Base-by-base conservation (phyloP, 2,888 invertebrate species). In the Horisme vitalbata region DNA sequence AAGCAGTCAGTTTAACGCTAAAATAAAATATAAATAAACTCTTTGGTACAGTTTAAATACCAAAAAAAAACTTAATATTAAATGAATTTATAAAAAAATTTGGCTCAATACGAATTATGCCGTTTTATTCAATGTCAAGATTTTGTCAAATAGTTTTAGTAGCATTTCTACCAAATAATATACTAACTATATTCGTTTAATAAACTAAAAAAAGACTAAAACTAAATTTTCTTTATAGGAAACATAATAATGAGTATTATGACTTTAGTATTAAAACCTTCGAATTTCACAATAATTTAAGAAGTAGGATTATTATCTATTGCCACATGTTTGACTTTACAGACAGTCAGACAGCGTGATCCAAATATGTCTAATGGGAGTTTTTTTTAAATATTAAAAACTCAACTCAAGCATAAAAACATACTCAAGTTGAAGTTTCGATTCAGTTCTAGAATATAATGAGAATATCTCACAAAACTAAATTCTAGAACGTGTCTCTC, bases 231-330 rank as follows among this genome's bases (percentile, higher is more conserved):
- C 65, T 54, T 3, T 59, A 68, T 74, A 80, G 77, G 77, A 80
- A 75, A 77, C 74, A 59, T 67, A 66, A 59, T 63, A 59, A 63
- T 81, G 75, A 75, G 75, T 75, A 75, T 75, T 74, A 67, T 67
- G 59, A 60, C 48, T 58, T 65, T 36, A 13, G 11, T 15, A 14
- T 7, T 11, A 4, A 24, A 13, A 21, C 13, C 20, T n/a, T 13
- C 4, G 3, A 11, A 26, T 18, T 18, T 18, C 18, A 18, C 6
- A 18, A 4, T n/a, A n/a, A n/a, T n/a, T n/a, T n/a, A n/a, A n/a
- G n/a, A n/a, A n/a, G n/a, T n/a, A n/a, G n/a, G n/a, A n/a, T n/a
- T n/a, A n/a, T n/a, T n/a, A n/a, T n/a, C n/a, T n/a, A n/a, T n/a
- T n/a, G n/a, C n/a, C n/a, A n/a, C n/a, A n/a, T n/a, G n/a, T n/a